Evolutionary conservation across 2,113 vertebrate genomes (phyloP).

Genomic region (Pyrgilauda ruficollis): DNA sequence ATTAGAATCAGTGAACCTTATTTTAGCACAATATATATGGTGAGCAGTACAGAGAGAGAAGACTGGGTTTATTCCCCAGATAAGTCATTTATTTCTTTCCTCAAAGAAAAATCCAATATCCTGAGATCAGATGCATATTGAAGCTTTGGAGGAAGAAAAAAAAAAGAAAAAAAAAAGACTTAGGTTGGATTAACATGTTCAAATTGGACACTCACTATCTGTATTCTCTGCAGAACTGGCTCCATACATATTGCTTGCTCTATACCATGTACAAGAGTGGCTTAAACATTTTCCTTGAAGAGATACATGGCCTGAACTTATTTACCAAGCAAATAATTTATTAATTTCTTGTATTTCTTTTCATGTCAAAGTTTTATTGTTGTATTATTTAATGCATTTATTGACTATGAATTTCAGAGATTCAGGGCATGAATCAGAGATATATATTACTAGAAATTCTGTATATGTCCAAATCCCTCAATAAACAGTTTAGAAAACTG

Average conservation of each 20-base stretch:
- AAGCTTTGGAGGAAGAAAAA: conserved; percentile 47
- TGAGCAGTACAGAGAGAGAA: conserved; percentile 47
- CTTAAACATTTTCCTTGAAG: neutral
- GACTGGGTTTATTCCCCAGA: conserved; percentile 75
- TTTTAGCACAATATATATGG: conserved; percentile 70
- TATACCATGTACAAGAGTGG: neutral
- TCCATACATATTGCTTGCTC: neutral
- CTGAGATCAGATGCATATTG: conserved; percentile 78
- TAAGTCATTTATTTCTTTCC: conserved; percentile 79
- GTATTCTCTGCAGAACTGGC: conserved; percentile 3
- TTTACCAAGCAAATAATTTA: conserved; percentile 32
- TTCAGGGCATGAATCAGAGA: neutral
- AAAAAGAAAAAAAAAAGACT: neutral
- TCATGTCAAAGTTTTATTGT: neutral
- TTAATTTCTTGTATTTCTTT: neutral
- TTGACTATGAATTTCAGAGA: neutral
- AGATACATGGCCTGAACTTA: neutral
- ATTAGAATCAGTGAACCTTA: conserved; percentile 73
- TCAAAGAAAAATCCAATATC: conserved; percentile 82
- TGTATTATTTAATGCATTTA: conserved; percentile 11
- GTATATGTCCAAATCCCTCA: neutral
- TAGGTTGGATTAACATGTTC: conserved; percentile 68
- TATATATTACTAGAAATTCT: neutral
- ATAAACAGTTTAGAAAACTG: neutral
- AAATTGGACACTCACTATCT: conserved; percentile 29